phyloP scores from a whole-genome alignment of 2,797 vertebrate genomes.

The Protonibea diacanthus region DNA sequence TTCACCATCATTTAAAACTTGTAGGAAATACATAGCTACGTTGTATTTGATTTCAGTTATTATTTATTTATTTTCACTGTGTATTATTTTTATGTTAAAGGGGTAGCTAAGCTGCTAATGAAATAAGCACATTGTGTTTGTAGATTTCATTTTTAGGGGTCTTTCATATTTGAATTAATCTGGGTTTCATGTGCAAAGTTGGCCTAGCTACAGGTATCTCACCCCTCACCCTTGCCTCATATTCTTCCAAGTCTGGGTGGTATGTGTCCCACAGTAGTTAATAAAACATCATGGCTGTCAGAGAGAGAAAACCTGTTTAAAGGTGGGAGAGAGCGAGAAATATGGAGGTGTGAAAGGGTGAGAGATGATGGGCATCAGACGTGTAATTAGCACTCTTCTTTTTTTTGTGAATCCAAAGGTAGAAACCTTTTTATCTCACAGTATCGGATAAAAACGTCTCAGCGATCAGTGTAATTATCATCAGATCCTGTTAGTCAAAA shows the following conservation, averaged over 20 bases:
- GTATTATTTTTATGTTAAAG: too few species aligned
- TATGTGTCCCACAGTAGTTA: slow-evolving; percentile 35
- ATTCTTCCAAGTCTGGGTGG: slow-evolving; percentile 31
- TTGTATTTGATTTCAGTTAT: too few species aligned
- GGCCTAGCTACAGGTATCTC: slow-evolving; percentile 1
- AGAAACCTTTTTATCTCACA: slow-evolving; percentile 61
- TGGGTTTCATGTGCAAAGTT: background rate
- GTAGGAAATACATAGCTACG: too few species aligned
- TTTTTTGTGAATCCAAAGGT: slow-evolving; percentile 45
- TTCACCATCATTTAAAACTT: too few species aligned
- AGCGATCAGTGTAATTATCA: slow-evolving; percentile 62
- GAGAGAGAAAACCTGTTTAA: slow-evolving; percentile 37
- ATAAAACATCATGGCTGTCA: slow-evolving; percentile 59
- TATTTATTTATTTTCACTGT: too few species aligned
- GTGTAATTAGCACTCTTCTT: slow-evolving; percentile 43
- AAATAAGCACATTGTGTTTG: slow-evolving; percentile 13
- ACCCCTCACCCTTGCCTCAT: background rate
- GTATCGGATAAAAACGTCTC: slow-evolving; percentile 45
- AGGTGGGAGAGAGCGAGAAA: slow-evolving; percentile 29
- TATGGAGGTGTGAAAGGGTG: slow-evolving; percentile 24
- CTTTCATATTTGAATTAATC: slow-evolving; percentile 7
- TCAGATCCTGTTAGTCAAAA: slow-evolving; percentile 63
- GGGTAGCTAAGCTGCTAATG: too few species aligned
- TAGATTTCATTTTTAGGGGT: slow-evolving; percentile 25
- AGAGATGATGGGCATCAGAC: slow-evolving; percentile 50